Conservation (phyloP, 1,140 invertebrate species). For the Caligus rogercresseyi region DNA sequence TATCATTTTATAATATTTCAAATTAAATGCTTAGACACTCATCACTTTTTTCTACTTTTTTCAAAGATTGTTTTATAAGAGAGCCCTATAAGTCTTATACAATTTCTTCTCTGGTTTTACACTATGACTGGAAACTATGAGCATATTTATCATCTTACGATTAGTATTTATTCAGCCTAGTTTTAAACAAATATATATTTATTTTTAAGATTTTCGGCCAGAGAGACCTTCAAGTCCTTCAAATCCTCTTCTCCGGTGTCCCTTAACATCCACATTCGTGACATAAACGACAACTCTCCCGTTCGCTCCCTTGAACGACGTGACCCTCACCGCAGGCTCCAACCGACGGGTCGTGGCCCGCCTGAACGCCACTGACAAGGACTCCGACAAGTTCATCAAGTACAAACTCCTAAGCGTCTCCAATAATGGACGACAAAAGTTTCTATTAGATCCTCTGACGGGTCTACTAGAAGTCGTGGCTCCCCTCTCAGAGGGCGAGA, state of each 20-base stretch:
- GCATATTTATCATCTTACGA: no score
- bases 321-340: conserved; percentile 60
- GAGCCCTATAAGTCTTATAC: no score
- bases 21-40: no score
- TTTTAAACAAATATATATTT: no score
- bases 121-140: no score
- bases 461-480: conserved; percentile 47
- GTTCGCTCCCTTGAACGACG: conserved; percentile 51
- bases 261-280: conserved; percentile 52
- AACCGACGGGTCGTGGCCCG: conserved; percentile 47
- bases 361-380: conserved; percentile 53
- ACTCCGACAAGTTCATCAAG: conserved; percentile 60
- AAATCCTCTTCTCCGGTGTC: conserved; percentile 61
- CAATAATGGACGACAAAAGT: conserved; percentile 66
- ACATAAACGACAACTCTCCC: conserved; percentile 69
- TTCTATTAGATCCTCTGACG: conserved; percentile 56
- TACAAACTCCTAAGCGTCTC: conserved; percentile 75
- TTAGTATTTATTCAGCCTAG: no score
- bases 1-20: no score
- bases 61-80: no score
- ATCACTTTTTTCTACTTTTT: no score
- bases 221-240: conserved; percentile 48
- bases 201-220: conserved; percentile 40
- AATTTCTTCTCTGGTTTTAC: no score
- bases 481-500: conserved; percentile 59